A percentile compares a stretch with the other conserved stretches of the same genome.
Evolutionary conservation across 1,140 invertebrate species (phyloP).

Genomic region (Drosophila micromelanica): DNA sequence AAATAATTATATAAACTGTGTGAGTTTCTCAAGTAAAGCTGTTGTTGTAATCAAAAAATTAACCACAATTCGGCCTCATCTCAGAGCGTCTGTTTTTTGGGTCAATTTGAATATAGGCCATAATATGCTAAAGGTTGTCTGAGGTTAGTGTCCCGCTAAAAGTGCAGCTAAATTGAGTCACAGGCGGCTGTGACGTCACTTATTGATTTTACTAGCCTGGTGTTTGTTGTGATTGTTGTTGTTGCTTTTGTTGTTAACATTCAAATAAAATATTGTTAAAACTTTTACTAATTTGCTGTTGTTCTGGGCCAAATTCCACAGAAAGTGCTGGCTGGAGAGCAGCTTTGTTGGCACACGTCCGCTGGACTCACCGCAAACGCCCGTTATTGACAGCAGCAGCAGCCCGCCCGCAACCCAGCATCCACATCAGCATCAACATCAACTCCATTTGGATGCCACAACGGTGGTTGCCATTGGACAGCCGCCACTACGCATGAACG

Average conservation of each 20-base stretch:
- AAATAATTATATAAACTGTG: constrained; percentile 16
- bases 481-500: constrained; percentile 76
- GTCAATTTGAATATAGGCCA: constrained; percentile 12
- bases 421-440: constrained; percentile 31
- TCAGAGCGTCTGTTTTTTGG: neutral
- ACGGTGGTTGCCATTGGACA: constrained; percentile 41
- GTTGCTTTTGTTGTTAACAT: neutral
- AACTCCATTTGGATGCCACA: constrained; percentile 45
- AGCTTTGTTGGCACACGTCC: constrained; percentile 94
- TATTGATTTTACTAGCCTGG: constrained; percentile 62
- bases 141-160: constrained; percentile 49
- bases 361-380: constrained; percentile 92
- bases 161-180: constrained; percentile 45
- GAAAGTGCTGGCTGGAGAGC: constrained; percentile 93
- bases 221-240: constrained; percentile 22
- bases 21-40: neutral
- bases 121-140: constrained; percentile 34
- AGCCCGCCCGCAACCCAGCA: constrained; percentile 51
- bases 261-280: neutral
- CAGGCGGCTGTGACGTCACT: constrained; percentile 49
- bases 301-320: constrained; percentile 9
- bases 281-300: constrained; percentile 17
- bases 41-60: neutral
- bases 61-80: too few relatives aligned
- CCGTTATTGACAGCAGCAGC: constrained; percentile 86